These are phyloP conservation scores for Notiomystis cincta DNA, from an alignment of 2,113 vertebrate species.

Conservation along the genomic window DNA sequence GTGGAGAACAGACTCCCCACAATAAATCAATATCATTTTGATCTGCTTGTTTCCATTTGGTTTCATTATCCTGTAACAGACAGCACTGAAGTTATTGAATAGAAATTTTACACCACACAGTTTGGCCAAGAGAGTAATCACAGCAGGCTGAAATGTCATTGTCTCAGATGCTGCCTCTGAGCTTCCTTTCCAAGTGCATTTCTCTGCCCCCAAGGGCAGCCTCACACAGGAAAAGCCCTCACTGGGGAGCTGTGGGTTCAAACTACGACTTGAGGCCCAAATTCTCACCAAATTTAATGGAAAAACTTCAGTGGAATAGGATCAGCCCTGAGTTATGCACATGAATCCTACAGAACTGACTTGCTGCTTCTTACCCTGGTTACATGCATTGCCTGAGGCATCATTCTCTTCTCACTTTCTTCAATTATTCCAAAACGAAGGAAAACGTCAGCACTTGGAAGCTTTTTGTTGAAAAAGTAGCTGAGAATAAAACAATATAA, in stretches of 20 bases:
- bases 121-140: not conserved
- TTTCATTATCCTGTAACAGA: not conserved
- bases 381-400: constrained; percentile 61
- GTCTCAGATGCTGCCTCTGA: not conserved
- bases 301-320: not conserved
- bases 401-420: constrained; percentile 60
- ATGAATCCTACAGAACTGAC: not conserved
- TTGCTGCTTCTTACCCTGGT: constrained; percentile 56
- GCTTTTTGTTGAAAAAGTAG: constrained; percentile 75
- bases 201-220: not conserved
- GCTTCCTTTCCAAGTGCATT: not conserved
- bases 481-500: constrained; percentile 55
- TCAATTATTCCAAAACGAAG: constrained; percentile 74
- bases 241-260: not conserved
- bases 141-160: not conserved
- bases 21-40: not conserved
- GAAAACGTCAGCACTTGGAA: constrained; percentile 69
- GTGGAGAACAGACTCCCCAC: not conserved
- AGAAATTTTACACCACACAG: not conserved
- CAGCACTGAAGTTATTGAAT: not conserved
- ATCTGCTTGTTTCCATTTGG: not conserved
- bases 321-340: not conserved
- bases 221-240: not conserved
- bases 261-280: not conserved
- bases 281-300: not conserved